These are phyloP conservation scores for Casuarius casuarius DNA, from an alignment of 2,113 vertebrate species.

Conservation along the genomic window DNA sequence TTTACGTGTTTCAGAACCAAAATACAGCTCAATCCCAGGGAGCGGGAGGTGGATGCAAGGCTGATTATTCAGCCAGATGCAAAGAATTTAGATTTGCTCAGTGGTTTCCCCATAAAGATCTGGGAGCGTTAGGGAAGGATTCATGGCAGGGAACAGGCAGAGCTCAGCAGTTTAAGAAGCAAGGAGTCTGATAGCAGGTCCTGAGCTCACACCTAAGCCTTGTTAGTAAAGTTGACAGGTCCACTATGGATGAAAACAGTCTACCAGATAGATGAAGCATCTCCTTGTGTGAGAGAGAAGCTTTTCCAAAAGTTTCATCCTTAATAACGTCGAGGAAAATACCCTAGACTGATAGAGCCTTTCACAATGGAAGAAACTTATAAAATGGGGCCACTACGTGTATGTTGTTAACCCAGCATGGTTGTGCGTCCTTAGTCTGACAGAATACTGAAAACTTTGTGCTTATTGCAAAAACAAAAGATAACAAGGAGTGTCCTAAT, in stretches of 20 bases:
- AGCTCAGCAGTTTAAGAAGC: no score
- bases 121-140: no score
- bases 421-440: fast-evolving
- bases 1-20: neutral
- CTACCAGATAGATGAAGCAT: neutral
- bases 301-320: neutral
- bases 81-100: no score
- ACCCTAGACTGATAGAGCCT: neutral
- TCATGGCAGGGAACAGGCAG: no score
- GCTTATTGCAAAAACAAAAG: neutral
- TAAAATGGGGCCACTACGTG: neutral
- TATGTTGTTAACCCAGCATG: neutral
- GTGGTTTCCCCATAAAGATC: no score
- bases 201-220: no score
- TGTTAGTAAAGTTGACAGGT: neutral
- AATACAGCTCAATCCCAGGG: neutral
- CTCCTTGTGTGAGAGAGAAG: neutral
- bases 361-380: neutral
- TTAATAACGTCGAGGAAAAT: neutral
- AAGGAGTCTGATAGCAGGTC: no score
- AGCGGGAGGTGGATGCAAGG: neutral
- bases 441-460: neutral
- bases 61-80: neutral
- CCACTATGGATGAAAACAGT: neutral
- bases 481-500: neutral